Percentiles rank a stretch among this genome's conserved stretches.
Conservation (phyloP, 2,797 vertebrate genomes). For the Valencia hispanica region DNA sequence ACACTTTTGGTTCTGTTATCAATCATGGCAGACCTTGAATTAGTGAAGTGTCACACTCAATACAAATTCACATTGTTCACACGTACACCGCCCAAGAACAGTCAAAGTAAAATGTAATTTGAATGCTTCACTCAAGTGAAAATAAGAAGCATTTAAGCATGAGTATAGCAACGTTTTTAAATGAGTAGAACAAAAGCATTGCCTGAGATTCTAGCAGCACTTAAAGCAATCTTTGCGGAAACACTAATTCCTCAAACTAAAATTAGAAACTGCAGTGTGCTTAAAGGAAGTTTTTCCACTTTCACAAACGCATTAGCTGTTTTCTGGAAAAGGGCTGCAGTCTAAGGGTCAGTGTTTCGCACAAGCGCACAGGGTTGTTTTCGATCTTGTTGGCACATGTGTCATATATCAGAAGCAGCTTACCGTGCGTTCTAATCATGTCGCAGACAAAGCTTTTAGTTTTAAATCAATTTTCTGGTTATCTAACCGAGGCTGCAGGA, state of each 20-base stretch:
- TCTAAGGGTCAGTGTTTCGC: background rate
- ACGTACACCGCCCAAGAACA: background rate
- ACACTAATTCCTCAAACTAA: conserved; percentile 19
- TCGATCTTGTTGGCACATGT: background rate
- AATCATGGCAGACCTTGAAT: background rate
- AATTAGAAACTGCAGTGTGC: conserved; percentile 21
- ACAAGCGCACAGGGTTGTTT: background rate
- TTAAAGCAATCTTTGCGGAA: background rate
- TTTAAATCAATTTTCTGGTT: background rate
- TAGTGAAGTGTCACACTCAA: background rate
- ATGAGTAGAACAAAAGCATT: background rate
- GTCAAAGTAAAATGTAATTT: background rate
- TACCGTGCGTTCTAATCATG: background rate
- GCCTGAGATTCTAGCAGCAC: background rate
- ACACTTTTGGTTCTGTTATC: background rate
- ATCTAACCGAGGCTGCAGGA: background rate
- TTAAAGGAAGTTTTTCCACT: conserved; percentile 4
- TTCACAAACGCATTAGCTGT: background rate
- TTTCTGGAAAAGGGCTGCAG: background rate
- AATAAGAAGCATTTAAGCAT: background rate
- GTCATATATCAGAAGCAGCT: background rate
- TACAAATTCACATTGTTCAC: background rate
- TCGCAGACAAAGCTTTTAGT: background rate
- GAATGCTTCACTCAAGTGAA: background rate
- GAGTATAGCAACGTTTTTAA: background rate